Percentiles rank a stretch among this genome's conserved stretches.
Evolutionary conservation across 2,888 invertebrate species (phyloP).

Genomic region (Therioaphis trifolii): DNA sequence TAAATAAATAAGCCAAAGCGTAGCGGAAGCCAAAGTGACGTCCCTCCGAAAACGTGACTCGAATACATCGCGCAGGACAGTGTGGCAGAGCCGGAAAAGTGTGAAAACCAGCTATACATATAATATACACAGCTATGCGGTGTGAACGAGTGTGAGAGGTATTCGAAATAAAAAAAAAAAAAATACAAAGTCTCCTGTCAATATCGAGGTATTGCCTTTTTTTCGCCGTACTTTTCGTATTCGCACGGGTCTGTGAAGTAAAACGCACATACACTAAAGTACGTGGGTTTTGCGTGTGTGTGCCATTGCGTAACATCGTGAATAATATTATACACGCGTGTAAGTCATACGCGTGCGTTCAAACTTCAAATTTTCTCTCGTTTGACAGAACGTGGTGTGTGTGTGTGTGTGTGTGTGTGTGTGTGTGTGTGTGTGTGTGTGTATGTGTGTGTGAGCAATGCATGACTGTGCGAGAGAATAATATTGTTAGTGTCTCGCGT

Average conservation of each 20-base stretch:
- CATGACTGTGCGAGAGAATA: not conserved
- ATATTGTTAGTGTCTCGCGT: not conserved
- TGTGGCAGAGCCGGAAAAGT: slow-evolving; percentile 32
- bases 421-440: too few relatives aligned
- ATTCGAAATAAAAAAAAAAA: slow-evolving; percentile 57
- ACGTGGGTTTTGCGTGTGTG: not conserved
- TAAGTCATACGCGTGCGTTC: not conserved
- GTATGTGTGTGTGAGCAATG: not conserved
- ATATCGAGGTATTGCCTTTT: slow-evolving; percentile 56
- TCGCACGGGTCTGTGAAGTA: not conserved
- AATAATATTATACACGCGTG: too few relatives aligned
- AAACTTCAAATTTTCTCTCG: slow-evolving; percentile 38
- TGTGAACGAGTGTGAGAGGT: slow-evolving; percentile 23
- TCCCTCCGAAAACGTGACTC: slow-evolving; percentile 46
- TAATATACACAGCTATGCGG: too few relatives aligned
- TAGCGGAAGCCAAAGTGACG: slow-evolving; percentile 44
- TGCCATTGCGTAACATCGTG: too few relatives aligned
- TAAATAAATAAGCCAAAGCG: slow-evolving; percentile 14
- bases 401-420: too few relatives aligned
- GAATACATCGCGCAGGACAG: slow-evolving; percentile 31
- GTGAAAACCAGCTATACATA: slow-evolving; percentile 14
- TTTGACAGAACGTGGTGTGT: slow-evolving; percentile 44
- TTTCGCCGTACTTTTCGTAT: not conserved
- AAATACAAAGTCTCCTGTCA: slow-evolving; percentile 58
- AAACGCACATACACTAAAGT: not conserved